Evolutionary conservation across 2,888 invertebrate genomes (phyloP).

Genomic region (Frankliniella fusca): DNA sequence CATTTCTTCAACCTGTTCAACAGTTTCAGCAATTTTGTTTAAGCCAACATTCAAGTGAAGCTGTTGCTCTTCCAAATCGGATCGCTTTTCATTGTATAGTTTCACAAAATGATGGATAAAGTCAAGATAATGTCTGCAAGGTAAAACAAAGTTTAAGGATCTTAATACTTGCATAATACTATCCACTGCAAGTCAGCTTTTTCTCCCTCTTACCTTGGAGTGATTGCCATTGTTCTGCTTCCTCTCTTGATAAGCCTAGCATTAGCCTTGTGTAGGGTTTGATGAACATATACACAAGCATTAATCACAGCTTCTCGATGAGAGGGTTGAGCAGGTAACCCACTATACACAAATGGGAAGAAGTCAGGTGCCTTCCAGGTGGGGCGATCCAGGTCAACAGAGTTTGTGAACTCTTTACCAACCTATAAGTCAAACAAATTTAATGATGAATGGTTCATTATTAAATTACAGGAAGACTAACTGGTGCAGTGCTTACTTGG

Average conservation of each 20-base stretch:
- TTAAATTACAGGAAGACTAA: slow-evolving; percentile 41
- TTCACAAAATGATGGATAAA: slow-evolving; percentile 99
- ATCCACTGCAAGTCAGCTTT: not conserved
- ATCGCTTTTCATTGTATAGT: slow-evolving; percentile 93
- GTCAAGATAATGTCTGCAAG: slow-evolving; percentile 83
- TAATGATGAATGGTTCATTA: not conserved
- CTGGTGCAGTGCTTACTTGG: slow-evolving; percentile 54
- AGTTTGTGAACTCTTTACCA: slow-evolving; percentile 93
- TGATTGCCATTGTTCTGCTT: slow-evolving; percentile 94
- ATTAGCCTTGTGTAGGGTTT: slow-evolving; percentile 94
- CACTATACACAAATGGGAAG: slow-evolving; percentile 82
- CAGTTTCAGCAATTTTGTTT: slow-evolving; percentile 97
- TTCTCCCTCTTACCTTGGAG: slow-evolving; percentile 61
- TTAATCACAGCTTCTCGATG: slow-evolving; percentile 98
- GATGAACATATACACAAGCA: slow-evolving; percentile 96
- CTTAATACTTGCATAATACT: not conserved
- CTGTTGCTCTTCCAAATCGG: slow-evolving; percentile 97
- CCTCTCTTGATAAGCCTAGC: slow-evolving; percentile 84
- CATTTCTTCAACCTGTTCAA: slow-evolving; percentile 99
- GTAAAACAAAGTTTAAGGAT: slow-evolving; percentile 29
- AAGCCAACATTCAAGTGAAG: slow-evolving; percentile 97
- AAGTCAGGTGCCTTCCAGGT: slow-evolving; percentile 82
- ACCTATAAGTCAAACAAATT: slow-evolving; percentile 52
- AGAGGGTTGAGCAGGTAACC: slow-evolving; percentile 67
- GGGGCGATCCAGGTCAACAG: slow-evolving; percentile 87